Base-by-base conservation (phyloP, 2,797 vertebrate species). In the Spinibarbus caldwelli region DNA sequence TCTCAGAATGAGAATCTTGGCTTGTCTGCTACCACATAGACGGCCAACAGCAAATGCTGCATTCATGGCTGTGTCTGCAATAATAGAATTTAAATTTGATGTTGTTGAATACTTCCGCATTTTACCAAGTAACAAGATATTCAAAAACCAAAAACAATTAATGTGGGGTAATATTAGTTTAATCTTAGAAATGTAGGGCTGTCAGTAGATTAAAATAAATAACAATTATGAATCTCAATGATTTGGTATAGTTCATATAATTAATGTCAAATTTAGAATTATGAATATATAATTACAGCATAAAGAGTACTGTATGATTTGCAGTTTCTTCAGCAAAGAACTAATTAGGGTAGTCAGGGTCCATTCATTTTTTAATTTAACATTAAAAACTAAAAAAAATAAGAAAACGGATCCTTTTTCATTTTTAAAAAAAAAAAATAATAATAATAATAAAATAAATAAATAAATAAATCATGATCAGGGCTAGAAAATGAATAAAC, bases 1-100 rank as follows among this genome's bases (percentile, higher is more conserved):
- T 49, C 59, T 72, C 67, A 92, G 68, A 41, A 92, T 86, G 29
- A 87, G 83, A 43, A 57, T 70, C 47, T 85, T 85, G 67, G 90
- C 89, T 6, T 66, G 38, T 45, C 90, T 88, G 49, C 62, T 85
- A 21, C 87, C 88, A 85, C 92, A 93, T 45, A 94, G 84, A n/a
- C 85, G 81, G 5, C 90, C 92, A 49, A 93, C 84, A 34, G 93
- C 89, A 72, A 94, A 92, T 5, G 91, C 90, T 14, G 91, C 90
- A 15, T 93, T 93, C 85, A 91, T 87, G n/a, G 91, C 90, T 26
- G 92, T 92, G 86, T 91, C 92, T 93, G 86, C 21, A 80, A 78
- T 68, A 49, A 45, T 29, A 73, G 23, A 45, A 21, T 4, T 36
- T 10, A 3, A 0, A 47, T 52, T 62, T 14, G 7, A 26, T 57